Percentiles rank a stretch among this genome's conserved stretches.
Conservation (phyloP, 2,888 invertebrate genomes). For the Axea sp. region DNA sequence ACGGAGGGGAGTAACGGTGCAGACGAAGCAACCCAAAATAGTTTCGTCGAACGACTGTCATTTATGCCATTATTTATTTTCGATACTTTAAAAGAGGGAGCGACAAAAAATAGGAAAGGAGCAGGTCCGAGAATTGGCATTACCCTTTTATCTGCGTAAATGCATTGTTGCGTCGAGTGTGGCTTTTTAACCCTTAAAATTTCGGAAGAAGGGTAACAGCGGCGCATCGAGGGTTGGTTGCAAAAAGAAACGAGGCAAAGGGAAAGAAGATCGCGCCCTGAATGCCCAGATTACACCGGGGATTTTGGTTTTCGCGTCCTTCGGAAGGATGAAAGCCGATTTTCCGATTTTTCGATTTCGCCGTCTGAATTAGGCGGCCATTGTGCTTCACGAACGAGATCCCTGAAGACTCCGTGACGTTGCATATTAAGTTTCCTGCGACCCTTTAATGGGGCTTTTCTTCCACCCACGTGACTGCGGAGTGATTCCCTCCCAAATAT, state of each 20-base stretch:
- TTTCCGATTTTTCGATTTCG: conserved; percentile 77
- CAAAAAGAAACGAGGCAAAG: conserved; percentile 55
- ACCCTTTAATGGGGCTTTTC: conserved; percentile 71
- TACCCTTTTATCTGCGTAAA: conserved; percentile 63
- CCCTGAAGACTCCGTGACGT: conserved; percentile 72
- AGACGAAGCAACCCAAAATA: conserved; percentile 78
- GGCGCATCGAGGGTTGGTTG: conserved; percentile 63
- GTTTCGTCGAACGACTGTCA: conserved; percentile 77
- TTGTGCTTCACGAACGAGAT: conserved; percentile 66
- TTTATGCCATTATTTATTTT: conserved; percentile 75
- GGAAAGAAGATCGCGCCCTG: conserved; percentile 72
- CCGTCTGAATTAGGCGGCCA: conserved; percentile 74
- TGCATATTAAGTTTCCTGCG: conserved; percentile 75
- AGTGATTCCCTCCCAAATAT: conserved; percentile 67
- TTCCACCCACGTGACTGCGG: conserved; percentile 55
- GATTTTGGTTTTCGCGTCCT: conserved; percentile 79
- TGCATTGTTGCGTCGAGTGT: conserved; percentile 78
- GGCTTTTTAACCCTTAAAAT: conserved; percentile 79
- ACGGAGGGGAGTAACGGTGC: conserved; percentile 48
- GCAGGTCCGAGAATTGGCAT: conserved; percentile 64
- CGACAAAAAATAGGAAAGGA: conserved; percentile 44
- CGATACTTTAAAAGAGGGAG: conserved; percentile 62
- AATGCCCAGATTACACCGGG: conserved; percentile 78
- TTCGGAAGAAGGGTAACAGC: conserved; percentile 72
- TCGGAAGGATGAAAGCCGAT: conserved; percentile 78